These are phyloP conservation scores for Pipra filicauda DNA, from an alignment of 2,113 vertebrate species.

Conservation along the genomic window DNA sequence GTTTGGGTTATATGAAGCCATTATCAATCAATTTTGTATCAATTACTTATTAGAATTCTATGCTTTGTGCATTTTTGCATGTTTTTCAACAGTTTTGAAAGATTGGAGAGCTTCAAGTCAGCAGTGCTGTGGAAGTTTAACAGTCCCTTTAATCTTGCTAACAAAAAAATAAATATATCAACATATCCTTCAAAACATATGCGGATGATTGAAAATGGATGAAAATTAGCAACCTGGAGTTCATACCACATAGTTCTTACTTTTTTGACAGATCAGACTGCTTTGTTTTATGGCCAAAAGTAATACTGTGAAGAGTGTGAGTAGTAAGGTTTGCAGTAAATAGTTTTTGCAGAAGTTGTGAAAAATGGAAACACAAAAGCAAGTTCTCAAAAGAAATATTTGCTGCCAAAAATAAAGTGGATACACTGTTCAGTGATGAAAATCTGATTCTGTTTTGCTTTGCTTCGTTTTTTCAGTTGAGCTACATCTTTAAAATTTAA, in stretches of 20 bases:
- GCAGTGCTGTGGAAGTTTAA: background rate
- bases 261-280: background rate
- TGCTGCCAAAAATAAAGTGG: background rate
- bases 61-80: background rate
- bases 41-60: background rate
- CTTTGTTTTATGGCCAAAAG: background rate
- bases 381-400: background rate
- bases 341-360: background rate
- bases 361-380: background rate
- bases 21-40: background rate
- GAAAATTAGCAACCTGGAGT: background rate
- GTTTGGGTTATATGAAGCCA: background rate
- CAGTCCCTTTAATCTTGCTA: background rate
- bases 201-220: background rate
- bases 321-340: background rate
- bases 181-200: background rate
- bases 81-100: background rate
- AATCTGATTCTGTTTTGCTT: background rate
- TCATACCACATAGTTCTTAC: background rate
- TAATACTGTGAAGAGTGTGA: background rate
- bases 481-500: background rate
- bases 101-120: background rate
- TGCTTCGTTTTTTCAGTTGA: background rate
- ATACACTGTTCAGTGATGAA: background rate
- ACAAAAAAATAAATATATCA: background rate